These are phyloP conservation scores for Tautogolabrus adspersus DNA, from an alignment of 2,113 vertebrate species.

Conservation along the genomic window DNA sequence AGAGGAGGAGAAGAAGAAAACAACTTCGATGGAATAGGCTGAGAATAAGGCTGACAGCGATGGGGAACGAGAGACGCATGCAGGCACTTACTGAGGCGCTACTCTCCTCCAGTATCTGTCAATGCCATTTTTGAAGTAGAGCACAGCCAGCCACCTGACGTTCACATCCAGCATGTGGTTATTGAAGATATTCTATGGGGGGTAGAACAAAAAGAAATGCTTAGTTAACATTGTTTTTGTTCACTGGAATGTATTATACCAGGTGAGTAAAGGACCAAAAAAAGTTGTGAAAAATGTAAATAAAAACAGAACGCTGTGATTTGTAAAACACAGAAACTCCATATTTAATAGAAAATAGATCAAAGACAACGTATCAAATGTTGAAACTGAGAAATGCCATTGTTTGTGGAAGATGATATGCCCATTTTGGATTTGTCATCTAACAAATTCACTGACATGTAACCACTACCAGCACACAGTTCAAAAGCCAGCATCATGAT, in stretches of 20 bases:
- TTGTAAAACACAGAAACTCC: too few relatives aligned
- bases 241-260: neutral
- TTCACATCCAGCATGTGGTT: constrained; percentile 96
- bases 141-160: constrained; percentile 96
- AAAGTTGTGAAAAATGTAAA: too few relatives aligned
- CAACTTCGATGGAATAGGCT: constrained; percentile 6
- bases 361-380: too few relatives aligned
- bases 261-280: neutral
- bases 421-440: too few relatives aligned
- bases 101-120: constrained; percentile 98
- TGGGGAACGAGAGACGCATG: neutral
- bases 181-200: constrained; percentile 93
- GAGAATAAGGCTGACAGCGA: constrained; percentile 4
- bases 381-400: too few relatives aligned
- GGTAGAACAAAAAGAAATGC: neutral
- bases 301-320: too few relatives aligned
- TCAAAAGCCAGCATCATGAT: too few relatives aligned
- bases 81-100: constrained; percentile 90
- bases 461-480: too few relatives aligned
- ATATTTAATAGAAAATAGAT: too few relatives aligned
- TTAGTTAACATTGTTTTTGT: neutral
- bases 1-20: constrained; percentile 24
- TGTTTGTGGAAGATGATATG: too few relatives aligned
- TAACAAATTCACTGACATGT: too few relatives aligned
- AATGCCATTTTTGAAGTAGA: constrained; percentile 99